Conservation (phyloP, 2,113 vertebrate genomes). For the Oncorhynchus nerka region DNA sequence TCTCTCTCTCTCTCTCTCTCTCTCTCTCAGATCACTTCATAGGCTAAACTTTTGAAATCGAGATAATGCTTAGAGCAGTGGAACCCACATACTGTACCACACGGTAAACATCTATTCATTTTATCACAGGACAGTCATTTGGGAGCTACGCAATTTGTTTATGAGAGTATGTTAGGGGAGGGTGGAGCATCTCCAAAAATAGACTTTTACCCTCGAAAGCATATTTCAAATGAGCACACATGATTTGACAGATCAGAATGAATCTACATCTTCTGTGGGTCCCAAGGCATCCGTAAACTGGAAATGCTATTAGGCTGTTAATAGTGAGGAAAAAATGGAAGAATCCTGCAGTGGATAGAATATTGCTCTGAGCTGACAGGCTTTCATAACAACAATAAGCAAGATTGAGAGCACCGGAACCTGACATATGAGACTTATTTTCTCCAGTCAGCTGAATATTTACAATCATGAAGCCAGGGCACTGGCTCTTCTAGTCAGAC, state of each 20-base stretch:
- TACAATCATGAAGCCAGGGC: slow-evolving; percentile 30
- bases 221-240: neutral
- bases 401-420: slow-evolving; percentile 58
- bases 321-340: slow-evolving; percentile 8
- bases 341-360: slow-evolving; percentile 25
- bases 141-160: neutral
- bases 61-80: neutral
- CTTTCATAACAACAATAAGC: slow-evolving; percentile 39
- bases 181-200: neutral
- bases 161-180: neutral
- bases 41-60: neutral
- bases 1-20: neutral
- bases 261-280: neutral
- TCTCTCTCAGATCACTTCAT: neutral
- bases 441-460: slow-evolving; percentile 53
- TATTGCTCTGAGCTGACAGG: slow-evolving; percentile 41
- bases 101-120: neutral
- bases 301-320: neutral
- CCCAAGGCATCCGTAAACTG: neutral
- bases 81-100: neutral
- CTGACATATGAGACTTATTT: slow-evolving; percentile 50
- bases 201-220: neutral
- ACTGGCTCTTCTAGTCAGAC: neutral
- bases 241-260: neutral
- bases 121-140: neutral